Evolutionary conservation across 2,797 vertebrate species (phyloP).

Genomic region (Siniperca obscura): DNA sequence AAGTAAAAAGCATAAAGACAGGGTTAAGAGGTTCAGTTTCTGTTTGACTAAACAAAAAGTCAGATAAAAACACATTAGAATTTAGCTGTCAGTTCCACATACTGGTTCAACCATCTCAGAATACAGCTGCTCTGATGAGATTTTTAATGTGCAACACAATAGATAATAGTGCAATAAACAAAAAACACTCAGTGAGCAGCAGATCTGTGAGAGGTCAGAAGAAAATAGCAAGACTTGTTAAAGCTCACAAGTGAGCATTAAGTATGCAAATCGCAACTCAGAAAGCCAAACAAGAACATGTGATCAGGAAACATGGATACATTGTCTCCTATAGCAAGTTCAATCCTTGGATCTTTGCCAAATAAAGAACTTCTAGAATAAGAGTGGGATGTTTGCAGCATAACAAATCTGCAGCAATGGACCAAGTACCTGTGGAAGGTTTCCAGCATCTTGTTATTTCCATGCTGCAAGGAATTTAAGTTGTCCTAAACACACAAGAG

Average conservation of each 20-base stretch:
- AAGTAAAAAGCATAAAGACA: background rate
- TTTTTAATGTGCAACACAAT: conserved; percentile 14
- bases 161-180: conserved; percentile 11
- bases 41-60: conserved; percentile 10
- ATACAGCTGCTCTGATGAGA: conserved; percentile 3
- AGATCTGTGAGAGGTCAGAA: conserved; percentile 18
- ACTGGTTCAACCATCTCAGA: background rate
- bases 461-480: background rate
- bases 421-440: background rate
- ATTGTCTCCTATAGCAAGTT: background rate
- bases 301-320: background rate
- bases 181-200: conserved; percentile 15
- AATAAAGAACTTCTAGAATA: background rate
- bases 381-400: conserved; percentile 9
- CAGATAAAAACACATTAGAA: background rate
- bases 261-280: conserved; percentile 33
- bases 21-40: background rate
- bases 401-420: background rate
- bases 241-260: conserved; percentile 15
- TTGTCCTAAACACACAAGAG: conserved; percentile 1
- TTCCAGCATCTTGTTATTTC: conserved; percentile 5
- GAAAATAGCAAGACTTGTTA: conserved; percentile 8
- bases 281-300: conserved; percentile 1
- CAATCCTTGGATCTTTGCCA: background rate
- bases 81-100: conserved; percentile 5